A percentile compares a stretch with the other conserved stretches of the same genome.
Conservation (phyloP, 30 jellyfish, hydroid and myxozoan genomes). For the Cassiopea andromeda region DNA sequence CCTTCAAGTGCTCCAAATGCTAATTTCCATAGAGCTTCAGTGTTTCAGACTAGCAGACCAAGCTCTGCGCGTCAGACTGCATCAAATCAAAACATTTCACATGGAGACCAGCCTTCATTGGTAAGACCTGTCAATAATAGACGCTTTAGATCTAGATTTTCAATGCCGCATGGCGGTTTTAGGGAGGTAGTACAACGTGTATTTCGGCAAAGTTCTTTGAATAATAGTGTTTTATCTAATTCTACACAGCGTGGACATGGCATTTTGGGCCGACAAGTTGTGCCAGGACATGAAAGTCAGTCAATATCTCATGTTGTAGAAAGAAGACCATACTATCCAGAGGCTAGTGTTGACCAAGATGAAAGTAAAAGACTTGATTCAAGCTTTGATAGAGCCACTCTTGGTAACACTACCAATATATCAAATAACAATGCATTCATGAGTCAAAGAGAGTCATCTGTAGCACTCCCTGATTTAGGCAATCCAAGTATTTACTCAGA, state of each 20-base stretch:
- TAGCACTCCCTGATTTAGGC: neutral
- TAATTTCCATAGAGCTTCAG: too few relatives aligned
- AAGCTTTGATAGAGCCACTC: neutral
- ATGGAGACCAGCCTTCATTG: neutral
- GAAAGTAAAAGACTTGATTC: neutral
- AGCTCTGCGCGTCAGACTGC: too few relatives aligned
- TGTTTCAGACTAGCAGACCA: too few relatives aligned
- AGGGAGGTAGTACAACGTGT: neutral
- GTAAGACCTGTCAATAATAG: neutral
- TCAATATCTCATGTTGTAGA: neutral
- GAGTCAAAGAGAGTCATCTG: neutral
- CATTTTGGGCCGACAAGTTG: neutral
- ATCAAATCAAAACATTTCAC: too few relatives aligned
- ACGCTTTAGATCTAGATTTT: neutral
- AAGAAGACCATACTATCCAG: neutral
- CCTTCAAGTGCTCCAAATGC: too few relatives aligned
- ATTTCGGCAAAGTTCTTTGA: neutral
- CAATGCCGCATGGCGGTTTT: neutral
- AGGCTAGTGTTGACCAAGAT: neutral
- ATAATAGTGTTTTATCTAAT: neutral
- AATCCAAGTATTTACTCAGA: neutral
- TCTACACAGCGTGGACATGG: neutral
- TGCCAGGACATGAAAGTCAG: neutral
- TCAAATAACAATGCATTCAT: neutral
- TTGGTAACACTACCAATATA: neutral